Conservation (phyloP, 92 coral and sea anemone genomes). For the Parazoanthus swiftii region DNA sequence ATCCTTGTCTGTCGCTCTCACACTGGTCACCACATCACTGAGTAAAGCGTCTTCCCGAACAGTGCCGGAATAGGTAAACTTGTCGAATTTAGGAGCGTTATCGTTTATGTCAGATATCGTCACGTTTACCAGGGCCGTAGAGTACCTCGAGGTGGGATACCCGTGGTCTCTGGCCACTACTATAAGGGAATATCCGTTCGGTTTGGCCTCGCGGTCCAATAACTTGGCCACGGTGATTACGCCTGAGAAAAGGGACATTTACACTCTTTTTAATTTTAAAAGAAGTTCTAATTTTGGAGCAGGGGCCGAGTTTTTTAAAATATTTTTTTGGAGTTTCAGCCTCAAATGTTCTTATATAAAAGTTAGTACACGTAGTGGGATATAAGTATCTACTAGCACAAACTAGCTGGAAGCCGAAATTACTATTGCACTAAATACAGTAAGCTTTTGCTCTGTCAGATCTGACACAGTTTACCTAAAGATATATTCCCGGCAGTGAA, state of each 20-base stretch:
- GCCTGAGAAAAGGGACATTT: constrained; percentile 44
- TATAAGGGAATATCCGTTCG: constrained; percentile 72
- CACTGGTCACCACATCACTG: constrained; percentile 64
- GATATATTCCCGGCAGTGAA: too few relatives aligned
- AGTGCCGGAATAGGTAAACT: constrained; percentile 75
- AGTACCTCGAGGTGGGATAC: constrained; percentile 72
- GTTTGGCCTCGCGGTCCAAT: constrained; percentile 89
- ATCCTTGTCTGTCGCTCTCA: constrained; percentile 81
- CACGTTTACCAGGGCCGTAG: constrained; percentile 76
- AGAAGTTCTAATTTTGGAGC: too few relatives aligned
- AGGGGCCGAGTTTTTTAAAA: too few relatives aligned
- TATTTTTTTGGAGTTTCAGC: too few relatives aligned
- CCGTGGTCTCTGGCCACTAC: constrained; percentile 93
- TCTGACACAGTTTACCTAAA: too few relatives aligned
- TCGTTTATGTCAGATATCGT: constrained; percentile 92
- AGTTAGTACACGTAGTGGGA: too few relatives aligned
- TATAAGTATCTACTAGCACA: too few relatives aligned
- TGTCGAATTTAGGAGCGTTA: constrained; percentile 83
- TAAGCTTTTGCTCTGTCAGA: too few relatives aligned
- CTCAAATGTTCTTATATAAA: too few relatives aligned
- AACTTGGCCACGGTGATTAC: constrained; percentile 61
- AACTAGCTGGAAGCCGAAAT: too few relatives aligned
- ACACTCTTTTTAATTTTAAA: too few relatives aligned
- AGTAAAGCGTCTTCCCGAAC: constrained; percentile 73
- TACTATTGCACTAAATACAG: too few relatives aligned